These are phyloP conservation scores for Limosa lapponica DNA, from an alignment of 2,797 vertebrate species.

Conservation along the genomic window DNA sequence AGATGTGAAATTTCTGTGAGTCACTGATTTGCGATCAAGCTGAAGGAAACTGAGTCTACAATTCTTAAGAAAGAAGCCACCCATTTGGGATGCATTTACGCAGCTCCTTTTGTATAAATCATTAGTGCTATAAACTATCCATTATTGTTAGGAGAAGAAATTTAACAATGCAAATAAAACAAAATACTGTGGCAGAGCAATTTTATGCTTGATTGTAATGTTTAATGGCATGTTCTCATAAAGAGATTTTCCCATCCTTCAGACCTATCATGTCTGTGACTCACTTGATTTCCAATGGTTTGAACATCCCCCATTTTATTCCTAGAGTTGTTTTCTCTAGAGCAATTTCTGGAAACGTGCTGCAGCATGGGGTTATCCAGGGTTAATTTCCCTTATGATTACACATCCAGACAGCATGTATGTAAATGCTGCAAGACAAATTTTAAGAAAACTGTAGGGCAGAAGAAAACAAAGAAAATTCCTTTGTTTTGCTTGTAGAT, in stretches of 20 bases:
- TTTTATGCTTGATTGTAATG: slow-evolving; percentile 65
- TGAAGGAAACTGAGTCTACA: slow-evolving; percentile 50
- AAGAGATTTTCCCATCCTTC: slow-evolving; percentile 55
- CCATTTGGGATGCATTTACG: slow-evolving; percentile 47
- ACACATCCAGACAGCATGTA: slow-evolving; percentile 40
- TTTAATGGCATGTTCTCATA: slow-evolving; percentile 62
- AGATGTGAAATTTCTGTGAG: slow-evolving; percentile 47
- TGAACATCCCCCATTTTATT: slow-evolving; percentile 32
- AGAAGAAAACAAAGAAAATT: background rate
- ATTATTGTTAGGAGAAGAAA: slow-evolving; percentile 55
- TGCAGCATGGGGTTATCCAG: slow-evolving; percentile 28
- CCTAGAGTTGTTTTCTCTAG: slow-evolving; percentile 49
- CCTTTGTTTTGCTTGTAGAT: background rate
- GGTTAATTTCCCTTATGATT: slow-evolving; percentile 58
- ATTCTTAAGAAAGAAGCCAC: background rate
- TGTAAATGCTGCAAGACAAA: slow-evolving; percentile 44
- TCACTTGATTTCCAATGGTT: slow-evolving; percentile 40
- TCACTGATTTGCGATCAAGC: slow-evolving; percentile 7
- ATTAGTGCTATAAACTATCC: slow-evolving; percentile 55
- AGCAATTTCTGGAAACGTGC: slow-evolving; percentile 46
- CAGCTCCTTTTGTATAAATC: slow-evolving; percentile 52
- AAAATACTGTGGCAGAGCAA: slow-evolving; percentile 54
- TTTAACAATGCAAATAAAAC: slow-evolving; percentile 67
- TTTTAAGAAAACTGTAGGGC: background rate
- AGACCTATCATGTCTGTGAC: slow-evolving; percentile 49